A percentile compares a stretch with the other conserved stretches of the same genome.
phyloP scores from a whole-genome alignment of 2,888 invertebrate species.

The Brenthis hecate region DNA sequence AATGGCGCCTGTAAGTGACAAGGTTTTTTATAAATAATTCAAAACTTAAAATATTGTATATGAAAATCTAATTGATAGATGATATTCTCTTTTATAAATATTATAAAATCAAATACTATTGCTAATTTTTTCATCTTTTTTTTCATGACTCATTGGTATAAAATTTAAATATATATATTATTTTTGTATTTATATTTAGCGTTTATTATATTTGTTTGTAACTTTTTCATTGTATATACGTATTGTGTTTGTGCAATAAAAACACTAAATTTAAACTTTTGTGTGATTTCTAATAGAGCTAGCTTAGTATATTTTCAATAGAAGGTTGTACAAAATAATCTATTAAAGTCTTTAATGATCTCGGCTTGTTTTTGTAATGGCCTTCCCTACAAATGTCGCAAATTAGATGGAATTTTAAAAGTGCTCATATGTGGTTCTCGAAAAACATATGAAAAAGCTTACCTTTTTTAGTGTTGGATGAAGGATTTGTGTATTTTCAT shows the following conservation, averaged over 20 bases:
- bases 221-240: slow-evolving; percentile 14
- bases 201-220: slow-evolving; percentile 1
- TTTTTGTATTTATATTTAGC: slow-evolving; percentile 5
- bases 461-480: neutral
- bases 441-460: no score
- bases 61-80: no score
- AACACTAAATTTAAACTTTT: slow-evolving; percentile 22
- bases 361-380: neutral
- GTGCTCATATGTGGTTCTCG: no score
- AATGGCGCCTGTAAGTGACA: no score
- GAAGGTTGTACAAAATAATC: slow-evolving; percentile 30
- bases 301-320: slow-evolving; percentile 15
- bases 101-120: no score
- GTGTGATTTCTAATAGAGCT: slow-evolving; percentile 24
- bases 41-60: no score
- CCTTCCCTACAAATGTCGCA: neutral
- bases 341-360: slow-evolving; percentile 7
- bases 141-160: neutral
- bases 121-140: no score
- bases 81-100: no score
- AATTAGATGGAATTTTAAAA: neutral
- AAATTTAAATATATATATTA: neutral
- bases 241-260: slow-evolving; percentile 35
- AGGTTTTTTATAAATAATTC: no score
- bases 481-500: neutral